Evolutionary conservation across 2,888 invertebrate genomes (phyloP), one percentile per base, ranked within the genome.

Genomic region (Campoletis raptor): DNA sequence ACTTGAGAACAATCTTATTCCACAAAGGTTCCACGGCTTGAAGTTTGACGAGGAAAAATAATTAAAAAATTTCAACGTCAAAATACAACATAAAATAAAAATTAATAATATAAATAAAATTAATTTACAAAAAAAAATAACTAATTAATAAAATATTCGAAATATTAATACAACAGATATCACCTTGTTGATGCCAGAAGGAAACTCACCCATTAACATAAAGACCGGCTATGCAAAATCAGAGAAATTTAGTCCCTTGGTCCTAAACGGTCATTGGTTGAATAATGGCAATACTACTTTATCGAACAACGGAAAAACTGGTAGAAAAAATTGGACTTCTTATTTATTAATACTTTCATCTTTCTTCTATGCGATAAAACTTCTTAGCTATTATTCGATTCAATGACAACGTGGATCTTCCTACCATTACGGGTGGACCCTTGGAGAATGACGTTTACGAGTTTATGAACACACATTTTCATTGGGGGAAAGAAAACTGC

Each of bases 1-100:
- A 92, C n/a, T 93, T 94, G 15, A 93, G 96, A 73, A 94, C 94
- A 78, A 89, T 96, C 7, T 95, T 95, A 95, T 83, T 95, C 88
- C 3, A 87, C 83, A 10, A 79, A 0, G 10, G 61, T 48, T 36
- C 8, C 30, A n/a, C 21, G 36, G 57, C 57, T 64, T 80, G 74
- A 74, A 74, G 69, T 76, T 72, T 42, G 81, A 30, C 8, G 30
- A 48, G 9, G 7, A 64, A 82, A 78, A 73, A 57, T 40, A 1
- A 8, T n/a, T 36, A 9, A 24, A 12, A 66, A 66, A 30, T 10
- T 57, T 0, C 10, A 9, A 57, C 57, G 66, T 66, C 18, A 37
- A 78, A 74, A 78, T n/a, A n/a, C n/a, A n/a, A n/a, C n/a, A n/a
- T n/a, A n/a, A n/a, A n/a, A n/a, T n/a, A n/a, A n/a, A n/a, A n/a